Evolutionary conservation across 1,140 invertebrate species (phyloP), one percentile per base, ranked within the genome.

Genomic region (Artemia franciscana): DNA sequence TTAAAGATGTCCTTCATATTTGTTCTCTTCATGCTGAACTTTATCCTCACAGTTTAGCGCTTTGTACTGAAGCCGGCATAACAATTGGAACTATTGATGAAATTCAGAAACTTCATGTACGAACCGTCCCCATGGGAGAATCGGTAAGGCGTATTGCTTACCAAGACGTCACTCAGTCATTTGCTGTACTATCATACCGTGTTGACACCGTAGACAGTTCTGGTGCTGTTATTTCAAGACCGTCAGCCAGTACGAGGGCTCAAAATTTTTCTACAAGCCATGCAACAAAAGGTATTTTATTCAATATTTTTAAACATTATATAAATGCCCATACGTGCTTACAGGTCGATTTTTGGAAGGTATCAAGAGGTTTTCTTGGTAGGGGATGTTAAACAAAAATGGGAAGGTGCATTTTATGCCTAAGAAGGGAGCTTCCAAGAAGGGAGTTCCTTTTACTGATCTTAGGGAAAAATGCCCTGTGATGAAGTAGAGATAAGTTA

Each of bases 21-120:
- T 98, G 94, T 74, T 91, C 91, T 0, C 73, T 98, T 1, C 94
- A 97, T 75, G 87, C 92, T 0, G 83, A 89, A 70, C 86, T 88
- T 0, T 98, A 95, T 76, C 87, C 89, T 0, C 91, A 95, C 72
- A 88, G 90, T 75, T 80, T 98, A 70, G 92, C 93, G 15, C 73
- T 98, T 61, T 87, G 92, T 0, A 97, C 90, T 24, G 91, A 96
- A 68, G 87, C 81, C 67, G 87, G 87, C 0, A 82, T 98, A 0
- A 91, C 93, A 0, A 90, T 98, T 70, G 95, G 96, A 28, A 97
- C 92, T 0, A 98, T 99, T 67, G 94, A 98, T 77, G 93, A 97
- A 75, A 97, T 98, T 66, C 93, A 97, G 74, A 98, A 97, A 71
- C 73, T 98, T 25, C 94, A 98, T 72, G 97, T 98, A 66, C 76